Percentiles rank a stretch among this genome's conserved stretches.
These are phyloP conservation scores for Orthosia cruda DNA, from an alignment of 2,888 invertebrate genomes.

Conservation along the genomic window DNA sequence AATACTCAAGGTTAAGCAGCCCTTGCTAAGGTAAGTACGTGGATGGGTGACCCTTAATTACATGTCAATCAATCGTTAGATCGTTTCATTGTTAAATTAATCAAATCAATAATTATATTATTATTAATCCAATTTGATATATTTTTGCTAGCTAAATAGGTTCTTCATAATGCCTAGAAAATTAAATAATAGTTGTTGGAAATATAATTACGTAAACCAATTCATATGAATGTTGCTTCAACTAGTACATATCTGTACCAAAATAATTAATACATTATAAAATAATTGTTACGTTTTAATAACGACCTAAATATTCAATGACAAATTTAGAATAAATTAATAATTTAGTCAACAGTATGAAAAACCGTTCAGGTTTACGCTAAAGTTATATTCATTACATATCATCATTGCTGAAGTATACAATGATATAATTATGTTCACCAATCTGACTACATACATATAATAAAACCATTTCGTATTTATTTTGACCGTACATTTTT, in stretches of 20 bases:
- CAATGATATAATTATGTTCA: neutral
- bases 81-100: too few species aligned
- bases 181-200: neutral
- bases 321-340: conserved; percentile 6
- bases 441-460: conserved; percentile 24
- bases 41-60: too few species aligned
- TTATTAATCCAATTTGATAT: too few species aligned
- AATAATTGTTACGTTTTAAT: neutral
- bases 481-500: conserved; percentile 59
- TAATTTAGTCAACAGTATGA: neutral
- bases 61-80: too few species aligned
- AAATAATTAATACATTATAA: neutral
- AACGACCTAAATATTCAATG: neutral
- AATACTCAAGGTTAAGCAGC: neutral
- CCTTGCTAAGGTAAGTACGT: neutral
- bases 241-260: neutral
- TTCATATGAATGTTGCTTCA: too few species aligned
- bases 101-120: too few species aligned
- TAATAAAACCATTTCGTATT: conserved; percentile 54
- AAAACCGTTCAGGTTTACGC: conserved; percentile 1
- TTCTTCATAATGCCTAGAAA: too few species aligned
- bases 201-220: neutral
- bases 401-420: neutral
- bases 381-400: neutral
- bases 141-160: too few species aligned